These are phyloP conservation scores for Formica aserva DNA, from an alignment of 2,888 invertebrate genomes.

Conservation along the genomic window DNA sequence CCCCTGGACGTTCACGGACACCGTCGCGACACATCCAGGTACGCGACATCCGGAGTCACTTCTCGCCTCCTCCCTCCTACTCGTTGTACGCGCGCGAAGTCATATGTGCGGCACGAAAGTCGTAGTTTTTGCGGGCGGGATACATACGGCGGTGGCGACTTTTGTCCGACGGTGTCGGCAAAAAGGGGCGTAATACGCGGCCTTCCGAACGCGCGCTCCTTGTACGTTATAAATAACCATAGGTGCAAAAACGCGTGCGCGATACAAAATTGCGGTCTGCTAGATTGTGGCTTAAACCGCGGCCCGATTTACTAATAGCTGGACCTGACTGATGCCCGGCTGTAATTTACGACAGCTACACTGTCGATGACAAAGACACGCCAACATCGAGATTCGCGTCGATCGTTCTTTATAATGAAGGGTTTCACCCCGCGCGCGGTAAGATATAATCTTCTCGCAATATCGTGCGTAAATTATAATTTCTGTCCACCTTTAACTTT, in stretches of 20 bases:
- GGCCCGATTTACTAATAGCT: conserved; percentile 49
- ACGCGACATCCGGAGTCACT: conserved; percentile 44
- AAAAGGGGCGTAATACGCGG: conserved; percentile 66
- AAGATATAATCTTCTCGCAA: neutral
- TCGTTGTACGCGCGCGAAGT: conserved; percentile 60
- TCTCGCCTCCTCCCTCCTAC: neutral
- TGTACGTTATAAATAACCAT: conserved; percentile 71
- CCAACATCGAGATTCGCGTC: conserved; percentile 9
- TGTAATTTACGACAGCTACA: conserved; percentile 38
- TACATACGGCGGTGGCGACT: conserved; percentile 47
- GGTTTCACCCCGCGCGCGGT: neutral
- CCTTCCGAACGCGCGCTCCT: conserved; percentile 64
- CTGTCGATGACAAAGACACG: conserved; percentile 44
- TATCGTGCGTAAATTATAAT: conserved; percentile 23
- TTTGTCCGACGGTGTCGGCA: conserved; percentile 42
- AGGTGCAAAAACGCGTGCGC: conserved; percentile 52
- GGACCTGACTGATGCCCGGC: conserved; percentile 34
- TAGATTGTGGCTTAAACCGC: conserved; percentile 47
- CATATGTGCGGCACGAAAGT: conserved; percentile 55
- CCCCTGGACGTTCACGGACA: conserved; percentile 52
- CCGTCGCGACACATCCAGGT: conserved; percentile 39
- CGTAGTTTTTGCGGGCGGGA: conserved; percentile 62
- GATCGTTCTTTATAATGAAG: conserved; percentile 16
- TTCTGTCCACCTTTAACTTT: neutral
- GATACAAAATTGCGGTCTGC: conserved; percentile 55